Evolutionary conservation across 2,888 invertebrate species (phyloP).

Genomic region (Drosophila conformis): DNA sequence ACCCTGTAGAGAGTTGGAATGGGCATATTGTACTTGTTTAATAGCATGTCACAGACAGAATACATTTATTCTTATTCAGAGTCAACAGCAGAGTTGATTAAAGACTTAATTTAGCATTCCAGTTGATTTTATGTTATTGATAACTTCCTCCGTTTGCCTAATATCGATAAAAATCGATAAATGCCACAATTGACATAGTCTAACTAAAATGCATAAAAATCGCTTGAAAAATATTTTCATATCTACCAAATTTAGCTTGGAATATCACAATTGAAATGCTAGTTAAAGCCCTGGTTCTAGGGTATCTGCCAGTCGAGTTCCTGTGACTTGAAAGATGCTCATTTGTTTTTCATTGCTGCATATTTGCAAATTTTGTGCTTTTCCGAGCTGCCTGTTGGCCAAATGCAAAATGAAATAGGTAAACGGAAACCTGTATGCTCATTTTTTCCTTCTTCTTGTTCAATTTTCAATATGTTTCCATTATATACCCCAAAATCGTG

Average conservation of each 20-base stretch:
- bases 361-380: neutral
- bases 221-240: neutral
- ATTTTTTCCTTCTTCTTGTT: neutral
- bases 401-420: neutral
- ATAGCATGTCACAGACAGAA: neutral
- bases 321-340: too few relatives aligned
- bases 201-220: too few relatives aligned
- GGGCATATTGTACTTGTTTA: neutral
- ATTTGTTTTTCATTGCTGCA: neutral
- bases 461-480: neutral
- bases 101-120: neutral
- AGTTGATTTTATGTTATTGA: neutral
- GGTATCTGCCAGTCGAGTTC: neutral
- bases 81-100: neutral
- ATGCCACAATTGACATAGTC: neutral
- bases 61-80: neutral
- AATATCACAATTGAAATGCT: neutral
- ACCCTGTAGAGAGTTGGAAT: neutral
- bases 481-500: neutral
- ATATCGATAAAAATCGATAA: neutral
- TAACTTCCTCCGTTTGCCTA: neutral
- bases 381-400: neutral
- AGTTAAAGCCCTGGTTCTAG: neutral
- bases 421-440: neutral
- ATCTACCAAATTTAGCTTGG: neutral